These are phyloP conservation scores for Tiliacea aurago DNA, from an alignment of 2,888 invertebrate genomes.

Conservation along the genomic window DNA sequence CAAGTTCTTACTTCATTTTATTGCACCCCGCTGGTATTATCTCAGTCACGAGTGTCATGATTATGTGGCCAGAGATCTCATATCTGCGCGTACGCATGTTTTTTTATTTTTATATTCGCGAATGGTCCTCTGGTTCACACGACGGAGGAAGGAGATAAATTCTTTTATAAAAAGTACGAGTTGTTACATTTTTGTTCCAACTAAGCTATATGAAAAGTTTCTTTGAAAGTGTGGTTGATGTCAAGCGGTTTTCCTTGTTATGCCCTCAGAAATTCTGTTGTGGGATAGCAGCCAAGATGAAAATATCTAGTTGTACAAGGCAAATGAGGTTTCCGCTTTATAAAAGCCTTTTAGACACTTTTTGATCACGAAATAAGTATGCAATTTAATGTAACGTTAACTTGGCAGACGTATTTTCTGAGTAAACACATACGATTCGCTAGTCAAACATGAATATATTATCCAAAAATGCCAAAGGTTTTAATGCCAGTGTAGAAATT, in stretches of 20 bases:
- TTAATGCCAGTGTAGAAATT: slow-evolving; percentile 15
- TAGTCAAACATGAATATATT: slow-evolving; percentile 30
- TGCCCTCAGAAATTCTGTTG: slow-evolving; percentile 15
- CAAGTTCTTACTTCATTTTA: slow-evolving; percentile 42
- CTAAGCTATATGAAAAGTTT: slow-evolving; percentile 29
- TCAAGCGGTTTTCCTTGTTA: slow-evolving; percentile 30
- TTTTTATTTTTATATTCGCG: slow-evolving; percentile 38
- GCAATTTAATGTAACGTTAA: slow-evolving; percentile 26
- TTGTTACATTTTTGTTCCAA: slow-evolving; percentile 37
- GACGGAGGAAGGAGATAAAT: slow-evolving; percentile 49
- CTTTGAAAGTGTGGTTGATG: slow-evolving; percentile 12
- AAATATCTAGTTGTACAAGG: slow-evolving; percentile 26
- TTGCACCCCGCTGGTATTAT: slow-evolving; percentile 41
- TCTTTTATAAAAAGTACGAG: slow-evolving; percentile 49
- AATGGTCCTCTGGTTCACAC: slow-evolving; percentile 56
- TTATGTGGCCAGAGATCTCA: slow-evolving; percentile 47
- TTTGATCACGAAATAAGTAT: slow-evolving; percentile 19
- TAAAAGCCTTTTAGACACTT: slow-evolving; percentile 1
- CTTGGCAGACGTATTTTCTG: slow-evolving; percentile 18
- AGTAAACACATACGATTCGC: slow-evolving; percentile 39
- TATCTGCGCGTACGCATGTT: slow-evolving; percentile 37
- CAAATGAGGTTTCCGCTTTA: slow-evolving; percentile 6
- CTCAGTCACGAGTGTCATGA: slow-evolving; percentile 55
- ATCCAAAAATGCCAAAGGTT: slow-evolving; percentile 32
- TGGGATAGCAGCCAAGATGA: slow-evolving; percentile 19